A percentile compares a stretch with the other conserved stretches of the same genome.
Evolutionary conservation across 2,113 vertebrate genomes (phyloP).

Genomic region (Alouatta palliata): DNA sequence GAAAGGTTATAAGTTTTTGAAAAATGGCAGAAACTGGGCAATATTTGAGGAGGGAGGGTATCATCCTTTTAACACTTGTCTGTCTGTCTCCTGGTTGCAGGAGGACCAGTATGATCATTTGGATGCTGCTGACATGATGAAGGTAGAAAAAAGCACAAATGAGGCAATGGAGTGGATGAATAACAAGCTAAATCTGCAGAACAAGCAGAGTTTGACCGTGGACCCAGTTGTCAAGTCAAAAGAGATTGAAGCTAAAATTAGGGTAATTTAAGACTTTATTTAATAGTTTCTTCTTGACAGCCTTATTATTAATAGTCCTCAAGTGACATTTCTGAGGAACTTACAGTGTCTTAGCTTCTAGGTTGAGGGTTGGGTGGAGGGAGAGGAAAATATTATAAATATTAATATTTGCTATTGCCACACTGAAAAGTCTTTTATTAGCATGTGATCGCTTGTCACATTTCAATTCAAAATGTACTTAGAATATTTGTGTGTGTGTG

Average conservation of each 20-base stretch:
- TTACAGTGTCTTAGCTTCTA: background rate
- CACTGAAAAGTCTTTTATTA: background rate
- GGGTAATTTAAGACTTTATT: constrained; percentile 85
- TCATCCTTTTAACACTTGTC: background rate
- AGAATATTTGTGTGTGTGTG: background rate
- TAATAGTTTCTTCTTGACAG: background rate
- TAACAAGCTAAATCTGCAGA: constrained; percentile 95
- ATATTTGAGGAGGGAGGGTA: background rate
- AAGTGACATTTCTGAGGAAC: background rate
- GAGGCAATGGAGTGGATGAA: constrained; percentile 98
- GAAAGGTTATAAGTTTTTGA: background rate
- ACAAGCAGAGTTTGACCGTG: constrained; percentile 90
- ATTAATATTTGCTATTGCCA: constrained; percentile 1
- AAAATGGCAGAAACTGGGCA: background rate
- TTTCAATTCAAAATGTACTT: constrained; percentile 31
- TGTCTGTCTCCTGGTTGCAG: constrained; percentile 75
- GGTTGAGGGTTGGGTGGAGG: background rate
- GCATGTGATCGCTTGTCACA: background rate
- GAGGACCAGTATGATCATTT: constrained; percentile 95
- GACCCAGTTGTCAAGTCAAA: constrained; percentile 91
- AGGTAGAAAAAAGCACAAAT: constrained; percentile 91
- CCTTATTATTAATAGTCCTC: background rate
- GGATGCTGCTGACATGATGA: constrained; percentile 90
- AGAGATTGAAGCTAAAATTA: constrained; percentile 93
- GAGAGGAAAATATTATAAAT: constrained; percentile 36